A percentile compares a stretch with the other conserved stretches of the same genome.
Evolutionary conservation across 2,888 invertebrate species (phyloP).

Genomic region (Physocephala rufipes): DNA sequence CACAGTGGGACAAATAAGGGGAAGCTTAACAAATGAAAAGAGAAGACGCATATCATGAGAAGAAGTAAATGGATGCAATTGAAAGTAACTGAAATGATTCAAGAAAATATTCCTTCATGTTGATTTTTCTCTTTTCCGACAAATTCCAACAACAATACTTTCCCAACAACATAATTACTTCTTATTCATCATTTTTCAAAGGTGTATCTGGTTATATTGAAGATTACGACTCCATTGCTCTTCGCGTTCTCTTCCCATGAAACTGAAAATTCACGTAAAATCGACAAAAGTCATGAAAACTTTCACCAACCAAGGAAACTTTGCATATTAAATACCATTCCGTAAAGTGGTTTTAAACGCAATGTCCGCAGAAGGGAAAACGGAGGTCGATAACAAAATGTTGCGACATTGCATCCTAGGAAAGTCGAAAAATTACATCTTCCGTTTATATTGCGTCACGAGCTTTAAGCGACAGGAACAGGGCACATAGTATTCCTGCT

Average conservation of each 20-base stretch:
- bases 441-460: conserved; percentile 16
- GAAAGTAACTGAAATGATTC: too few relatives aligned
- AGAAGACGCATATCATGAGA: too few relatives aligned
- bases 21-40: too few relatives aligned
- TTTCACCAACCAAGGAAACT: conserved; percentile 41
- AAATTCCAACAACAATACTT: too few relatives aligned
- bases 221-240: background rate
- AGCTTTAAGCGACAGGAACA: conserved; percentile 4
- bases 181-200: background rate
- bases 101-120: background rate
- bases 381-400: background rate
- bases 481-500: conserved; percentile 26
- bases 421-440: conserved; percentile 28
- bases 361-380: background rate
- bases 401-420: conserved; percentile 8
- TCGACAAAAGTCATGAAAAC: conserved; percentile 36
- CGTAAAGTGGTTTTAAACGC: conserved; percentile 40
- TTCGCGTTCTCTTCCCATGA: too few relatives aligned
- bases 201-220: background rate
- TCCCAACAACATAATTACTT: too few relatives aligned
- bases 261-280: conserved; percentile 23
- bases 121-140: too few relatives aligned
- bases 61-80: too few relatives aligned
- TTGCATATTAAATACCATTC: conserved; percentile 47
- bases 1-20: conserved; percentile 18